Conservation (phyloP, 2,797 vertebrate genomes). For the Rhinichthys osculus region DNA sequence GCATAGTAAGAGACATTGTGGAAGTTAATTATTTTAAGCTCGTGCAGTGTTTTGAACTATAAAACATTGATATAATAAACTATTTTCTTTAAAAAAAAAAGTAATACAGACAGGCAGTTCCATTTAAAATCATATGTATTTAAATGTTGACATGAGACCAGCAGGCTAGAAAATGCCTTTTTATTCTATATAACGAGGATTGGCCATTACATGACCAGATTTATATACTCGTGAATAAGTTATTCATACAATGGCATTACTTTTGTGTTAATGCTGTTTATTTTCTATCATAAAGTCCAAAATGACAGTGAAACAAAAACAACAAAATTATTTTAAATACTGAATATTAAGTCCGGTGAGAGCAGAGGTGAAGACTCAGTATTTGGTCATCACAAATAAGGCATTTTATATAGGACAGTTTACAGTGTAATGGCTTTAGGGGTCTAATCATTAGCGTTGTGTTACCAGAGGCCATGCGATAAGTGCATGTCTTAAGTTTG, state of each 20-base stretch:
- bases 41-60: conserved; percentile 4
- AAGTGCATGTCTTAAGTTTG: background rate
- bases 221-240: background rate
- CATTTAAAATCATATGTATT: background rate
- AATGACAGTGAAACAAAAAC: background rate
- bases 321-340: conserved; percentile 36
- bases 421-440: background rate
- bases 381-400: conserved; percentile 79
- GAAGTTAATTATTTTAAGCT: conserved; percentile 8
- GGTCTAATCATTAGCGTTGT: background rate
- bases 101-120: too few species aligned
- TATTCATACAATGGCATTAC: background rate
- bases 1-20: conserved; percentile 42
- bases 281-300: background rate
- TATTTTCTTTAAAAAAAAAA: background rate
- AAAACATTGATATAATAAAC: background rate
- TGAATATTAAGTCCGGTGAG: conserved; percentile 81
- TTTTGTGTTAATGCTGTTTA: background rate
- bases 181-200: background rate
- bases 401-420: conserved; percentile 52
- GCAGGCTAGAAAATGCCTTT: background rate
- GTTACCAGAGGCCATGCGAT: background rate
- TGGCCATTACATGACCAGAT: background rate
- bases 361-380: conserved; percentile 85
- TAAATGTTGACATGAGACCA: background rate